Evolutionary conservation across 2,113 vertebrate species (phyloP).

Genomic region (Dascyllus trimaculatus): DNA sequence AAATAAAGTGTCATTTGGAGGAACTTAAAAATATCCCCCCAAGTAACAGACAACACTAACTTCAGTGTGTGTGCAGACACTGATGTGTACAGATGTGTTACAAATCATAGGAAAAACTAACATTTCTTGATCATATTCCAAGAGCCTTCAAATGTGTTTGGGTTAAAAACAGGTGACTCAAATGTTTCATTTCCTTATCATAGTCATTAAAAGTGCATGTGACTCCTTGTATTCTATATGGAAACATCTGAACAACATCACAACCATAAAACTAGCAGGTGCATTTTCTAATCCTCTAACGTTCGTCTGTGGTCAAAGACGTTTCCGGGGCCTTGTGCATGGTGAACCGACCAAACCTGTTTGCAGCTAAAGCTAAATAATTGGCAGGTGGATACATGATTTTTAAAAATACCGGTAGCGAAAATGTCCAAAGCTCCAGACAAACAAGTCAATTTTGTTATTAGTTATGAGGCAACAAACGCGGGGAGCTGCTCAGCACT

Average conservation of each 20-base stretch:
- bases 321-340: not conserved
- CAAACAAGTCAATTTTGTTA: not conserved
- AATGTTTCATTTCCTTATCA: too few relatives aligned
- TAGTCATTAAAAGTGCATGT: too few relatives aligned
- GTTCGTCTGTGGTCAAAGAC: not conserved
- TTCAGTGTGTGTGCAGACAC: not conserved
- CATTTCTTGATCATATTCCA: not conserved
- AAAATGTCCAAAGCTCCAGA: not conserved
- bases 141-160: too few relatives aligned
- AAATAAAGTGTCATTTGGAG: not conserved
- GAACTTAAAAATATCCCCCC: too few relatives aligned
- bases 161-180: too few relatives aligned
- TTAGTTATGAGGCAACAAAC: not conserved
- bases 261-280: too few relatives aligned
- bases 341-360: slow-evolving; percentile 11
- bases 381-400: not conserved
- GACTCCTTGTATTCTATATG: too few relatives aligned
- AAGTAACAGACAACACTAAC: too few relatives aligned
- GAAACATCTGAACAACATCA: too few relatives aligned
- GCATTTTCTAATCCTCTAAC: not conserved
- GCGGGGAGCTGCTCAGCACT: not conserved
- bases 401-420: not conserved
- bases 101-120: not conserved
- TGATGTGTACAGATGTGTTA: not conserved
- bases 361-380: too few relatives aligned